Conservation (phyloP, 1,140 invertebrate genomes). For the Elymnias hypermnestra region DNA sequence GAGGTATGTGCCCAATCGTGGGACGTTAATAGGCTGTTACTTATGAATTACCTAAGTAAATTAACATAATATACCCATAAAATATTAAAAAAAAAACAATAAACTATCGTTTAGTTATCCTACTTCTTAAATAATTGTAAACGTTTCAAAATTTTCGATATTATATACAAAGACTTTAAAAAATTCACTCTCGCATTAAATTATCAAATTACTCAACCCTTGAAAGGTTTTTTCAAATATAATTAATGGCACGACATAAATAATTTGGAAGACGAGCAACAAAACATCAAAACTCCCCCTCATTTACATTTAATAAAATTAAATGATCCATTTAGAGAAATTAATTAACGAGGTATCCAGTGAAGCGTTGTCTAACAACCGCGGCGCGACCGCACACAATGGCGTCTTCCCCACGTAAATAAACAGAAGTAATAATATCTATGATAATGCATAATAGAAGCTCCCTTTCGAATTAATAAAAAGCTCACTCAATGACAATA, state of each 20-base stretch:
- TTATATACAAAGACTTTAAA: neutral
- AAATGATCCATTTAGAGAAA: constrained; percentile 74
- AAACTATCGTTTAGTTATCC: too few species aligned
- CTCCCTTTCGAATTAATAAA: constrained; percentile 68
- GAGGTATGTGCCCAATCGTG: too few species aligned
- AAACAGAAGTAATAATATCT: constrained; percentile 50
- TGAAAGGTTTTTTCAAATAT: constrained; percentile 1
- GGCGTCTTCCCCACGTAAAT: constrained; percentile 32
- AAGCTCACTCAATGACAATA: constrained; percentile 70
- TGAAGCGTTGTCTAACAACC: constrained; percentile 61
- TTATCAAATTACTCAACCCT: neutral
- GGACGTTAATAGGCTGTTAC: too few species aligned
- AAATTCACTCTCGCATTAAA: too few species aligned
- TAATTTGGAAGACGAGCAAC: constrained; percentile 32
- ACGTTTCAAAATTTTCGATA: neutral
- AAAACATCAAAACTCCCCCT: constrained; percentile 46
- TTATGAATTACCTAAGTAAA: too few species aligned
- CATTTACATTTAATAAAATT: constrained; percentile 75
- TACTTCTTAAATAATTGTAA: too few species aligned
- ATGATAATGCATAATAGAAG: constrained; percentile 51
- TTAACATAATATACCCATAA: too few species aligned
- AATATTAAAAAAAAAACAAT: too few species aligned
- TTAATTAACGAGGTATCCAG: constrained; percentile 71
- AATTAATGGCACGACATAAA: constrained; percentile 34
- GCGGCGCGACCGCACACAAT: constrained; percentile 40